A percentile compares a stretch with the other conserved stretches of the same genome.
Evolutionary conservation across 1,140 invertebrate genomes (phyloP).

Genomic region (Pararge aegeria): DNA sequence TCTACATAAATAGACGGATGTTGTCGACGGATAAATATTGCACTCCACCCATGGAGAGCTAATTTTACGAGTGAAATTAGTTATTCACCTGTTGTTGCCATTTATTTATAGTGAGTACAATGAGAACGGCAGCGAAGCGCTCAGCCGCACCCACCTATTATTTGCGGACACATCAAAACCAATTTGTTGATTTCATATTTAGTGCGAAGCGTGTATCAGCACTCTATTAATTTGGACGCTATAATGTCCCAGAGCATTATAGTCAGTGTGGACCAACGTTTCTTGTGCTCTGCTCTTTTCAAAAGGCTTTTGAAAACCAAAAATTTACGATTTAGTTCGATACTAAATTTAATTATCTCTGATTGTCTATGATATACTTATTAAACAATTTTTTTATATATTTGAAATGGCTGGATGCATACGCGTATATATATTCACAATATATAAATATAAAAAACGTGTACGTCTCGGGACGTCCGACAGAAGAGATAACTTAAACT

Average conservation of each 20-base stretch:
- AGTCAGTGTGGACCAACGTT: background rate
- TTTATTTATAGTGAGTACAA: conserved; percentile 74
- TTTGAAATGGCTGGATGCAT: too few relatives aligned
- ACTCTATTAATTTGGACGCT: conserved; percentile 7
- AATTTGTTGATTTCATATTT: conserved; percentile 55
- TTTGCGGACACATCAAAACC: conserved; percentile 61
- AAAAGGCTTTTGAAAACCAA: too few relatives aligned
- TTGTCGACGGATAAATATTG: conserved; percentile 68
- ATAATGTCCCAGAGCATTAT: background rate
- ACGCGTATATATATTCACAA: too few relatives aligned
- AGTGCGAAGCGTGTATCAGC: conserved; percentile 16
- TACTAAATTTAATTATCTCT: too few relatives aligned
- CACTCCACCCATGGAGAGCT: conserved; percentile 71
- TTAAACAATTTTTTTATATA: too few relatives aligned
- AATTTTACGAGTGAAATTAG: conserved; percentile 78
- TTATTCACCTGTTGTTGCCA: conserved; percentile 78
- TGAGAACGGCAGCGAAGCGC: conserved; percentile 58
- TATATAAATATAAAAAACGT: too few relatives aligned
- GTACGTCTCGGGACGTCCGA: too few relatives aligned
- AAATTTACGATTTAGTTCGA: too few relatives aligned
- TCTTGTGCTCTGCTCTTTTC: background rate
- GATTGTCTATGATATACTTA: too few relatives aligned
- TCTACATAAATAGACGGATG: conserved; percentile 66
- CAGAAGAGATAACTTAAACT: too few relatives aligned
- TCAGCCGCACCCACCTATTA: conserved; percentile 65